Evolutionary conservation across 1,140 invertebrate genomes (phyloP), one percentile per base, ranked within the genome.

Genomic region (Spodoptera frugiperda): DNA sequence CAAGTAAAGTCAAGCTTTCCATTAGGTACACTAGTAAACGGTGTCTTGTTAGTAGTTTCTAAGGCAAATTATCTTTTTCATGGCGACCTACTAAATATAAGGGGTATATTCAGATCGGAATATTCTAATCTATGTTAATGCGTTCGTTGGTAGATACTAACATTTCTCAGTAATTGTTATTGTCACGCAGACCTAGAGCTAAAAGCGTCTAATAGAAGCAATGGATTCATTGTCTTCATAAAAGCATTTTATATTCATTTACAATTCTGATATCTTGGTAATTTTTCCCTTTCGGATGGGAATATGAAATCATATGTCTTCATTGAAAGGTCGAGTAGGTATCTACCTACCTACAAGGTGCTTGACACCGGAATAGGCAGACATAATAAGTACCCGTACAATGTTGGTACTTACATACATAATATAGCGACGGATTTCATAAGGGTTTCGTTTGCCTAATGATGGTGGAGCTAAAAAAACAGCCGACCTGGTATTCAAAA

Each of bases 381-480:
- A 55, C 10, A 55, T 55, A 55, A 55, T 55, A 39, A 14, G 33
- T 39, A 39, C 33, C 33, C 3, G 6, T 39, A 39, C 33, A 39
- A 39, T 39, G 6, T 39, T 4, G 9, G 9, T 39, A 39, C 33
- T 3, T 30, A 30, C 5, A 30, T 5, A 5, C 5, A 30, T 30
- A 30, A n/a, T 33, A 33, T n/a, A 59, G 11, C 57, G n/a, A 61
- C n/a, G 57, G 57, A 61, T 39, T 61, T 39, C 57, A 61, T 39
- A 61, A 61, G 57, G 17, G 33, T 61, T 61, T 61, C 57, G n/a
- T 39, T 61, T 61, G 30, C 57, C 57, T 61, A 61, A 61, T 39
- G 30, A 39, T 39, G 57, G 57, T 17, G 33, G 6, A 25, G 14
- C 55, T 14, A 39, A 30, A 39, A 61, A 61, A 61, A 61, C 57